A percentile compares a stretch with the other conserved stretches of the same genome.
These are phyloP conservation scores for Portevinia maculata DNA, from an alignment of 2,888 invertebrate species.

Conservation along the genomic window DNA sequence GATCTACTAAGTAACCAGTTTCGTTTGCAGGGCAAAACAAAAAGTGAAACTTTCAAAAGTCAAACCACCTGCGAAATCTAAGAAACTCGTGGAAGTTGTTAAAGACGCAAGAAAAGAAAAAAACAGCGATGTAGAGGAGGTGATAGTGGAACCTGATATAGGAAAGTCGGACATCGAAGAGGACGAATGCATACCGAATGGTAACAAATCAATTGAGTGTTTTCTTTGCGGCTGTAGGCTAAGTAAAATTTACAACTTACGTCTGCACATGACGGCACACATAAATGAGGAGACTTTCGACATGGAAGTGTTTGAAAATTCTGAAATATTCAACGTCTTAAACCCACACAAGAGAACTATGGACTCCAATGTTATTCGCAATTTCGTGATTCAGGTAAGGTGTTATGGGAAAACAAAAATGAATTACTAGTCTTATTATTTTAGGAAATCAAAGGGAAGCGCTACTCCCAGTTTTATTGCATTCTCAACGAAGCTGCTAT, in stretches of 20 bases:
- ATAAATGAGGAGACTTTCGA: conserved; percentile 34
- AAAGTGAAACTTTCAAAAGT: not conserved
- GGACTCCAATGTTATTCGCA: conserved; percentile 65
- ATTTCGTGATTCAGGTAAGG: conserved; percentile 69
- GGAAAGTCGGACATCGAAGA: conserved; percentile 67
- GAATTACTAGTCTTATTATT: not conserved
- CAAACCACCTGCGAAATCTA: not conserved
- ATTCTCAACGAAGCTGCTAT: conserved; percentile 72
- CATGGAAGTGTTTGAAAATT: conserved; percentile 56
- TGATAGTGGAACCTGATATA: not conserved
- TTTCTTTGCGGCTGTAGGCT: conserved; percentile 70
- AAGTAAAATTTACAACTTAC: conserved; percentile 70
- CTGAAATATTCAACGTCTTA: conserved; percentile 63
- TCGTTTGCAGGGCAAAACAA: conserved; percentile 3
- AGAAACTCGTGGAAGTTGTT: not conserved
- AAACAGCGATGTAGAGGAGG: not conserved
- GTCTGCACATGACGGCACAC: conserved; percentile 66
- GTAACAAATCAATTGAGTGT: conserved; percentile 71
- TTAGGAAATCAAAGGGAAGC: conserved; percentile 69
- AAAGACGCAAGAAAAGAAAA: not conserved
- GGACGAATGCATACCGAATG: conserved; percentile 74
- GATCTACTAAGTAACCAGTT: not conserved
- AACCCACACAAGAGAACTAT: conserved; percentile 74
- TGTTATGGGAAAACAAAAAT: not conserved
- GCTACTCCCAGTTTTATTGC: conserved; percentile 74